phyloP scores from a whole-genome alignment of 2,888 invertebrate genomes.

The Tipula vernalis region DNA sequence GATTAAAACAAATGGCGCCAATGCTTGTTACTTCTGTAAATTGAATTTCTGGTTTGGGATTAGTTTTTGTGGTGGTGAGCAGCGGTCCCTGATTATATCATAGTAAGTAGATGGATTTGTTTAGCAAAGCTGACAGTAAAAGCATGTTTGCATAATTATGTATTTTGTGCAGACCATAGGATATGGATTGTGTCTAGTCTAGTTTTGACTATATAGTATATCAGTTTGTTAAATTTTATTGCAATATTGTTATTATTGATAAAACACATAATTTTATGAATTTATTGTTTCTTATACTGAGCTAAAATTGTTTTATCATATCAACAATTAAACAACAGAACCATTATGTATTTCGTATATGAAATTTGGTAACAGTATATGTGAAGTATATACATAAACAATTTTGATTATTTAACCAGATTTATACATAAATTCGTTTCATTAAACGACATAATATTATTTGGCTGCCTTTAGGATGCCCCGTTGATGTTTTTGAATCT shows the following conservation, averaged over 20 bases:
- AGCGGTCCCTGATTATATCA: too few relatives aligned
- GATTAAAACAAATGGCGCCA: neutral
- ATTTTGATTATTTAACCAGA: too few relatives aligned
- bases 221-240: neutral
- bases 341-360: too few relatives aligned
- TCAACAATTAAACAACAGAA: too few relatives aligned
- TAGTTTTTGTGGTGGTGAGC: too few relatives aligned
- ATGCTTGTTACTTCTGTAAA: neutral
- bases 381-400: too few relatives aligned
- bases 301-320: neutral
- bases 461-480: too few relatives aligned
- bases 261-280: neutral
- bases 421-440: too few relatives aligned
- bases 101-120: neutral
- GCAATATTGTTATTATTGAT: neutral
- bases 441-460: too few relatives aligned
- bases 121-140: neutral
- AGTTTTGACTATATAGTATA: neutral
- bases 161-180: too few relatives aligned
- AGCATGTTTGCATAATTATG: neutral
- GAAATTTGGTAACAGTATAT: too few relatives aligned
- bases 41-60: neutral
- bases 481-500: too few relatives aligned
- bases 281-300: neutral
- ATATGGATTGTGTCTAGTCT: neutral